Base-by-base conservation (phyloP, 1,140 invertebrate genomes). In the Globodera rostochiensis region DNA sequence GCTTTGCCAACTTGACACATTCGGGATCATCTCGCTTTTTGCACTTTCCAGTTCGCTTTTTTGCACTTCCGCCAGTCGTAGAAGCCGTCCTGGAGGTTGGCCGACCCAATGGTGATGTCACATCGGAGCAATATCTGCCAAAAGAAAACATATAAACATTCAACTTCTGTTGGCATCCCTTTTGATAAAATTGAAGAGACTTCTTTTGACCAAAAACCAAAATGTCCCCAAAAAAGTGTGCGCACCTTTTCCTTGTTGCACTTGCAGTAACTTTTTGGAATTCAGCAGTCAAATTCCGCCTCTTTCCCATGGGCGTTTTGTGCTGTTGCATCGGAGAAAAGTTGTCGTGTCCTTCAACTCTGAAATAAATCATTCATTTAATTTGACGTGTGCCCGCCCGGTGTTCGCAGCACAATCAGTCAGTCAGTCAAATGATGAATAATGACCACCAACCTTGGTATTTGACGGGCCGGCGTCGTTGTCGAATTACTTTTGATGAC, bases 221-320 rank as follows among this genome's bases (percentile, higher is more conserved):
- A 36, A 36, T 1, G 36, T 36, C 36, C 36, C 36, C 3, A 0
- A 36, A 36, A 36, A 36, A 36, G 36, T 36, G 36, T 1, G 2
- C 36, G 36, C 11, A 64, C 57, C 19, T 64, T 64, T 64, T 64
- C 57, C 57, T 13, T 6, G 13, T 64, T 64, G 57, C 5, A 19
- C 19, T 64, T 19, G 19, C 69, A 36, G 69, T 11, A 71, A 71
- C 69, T 36, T 71, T 36, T 71, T 11, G 13, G n/a, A 71, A 45
- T 71, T 71, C 69, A 11, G 69, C 25, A 36, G 46, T 71, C 25
- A 71, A 19, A 71, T 71, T 71, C 19, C 69, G 25, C 11, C 69
- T 15, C 46, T 13, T 36, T 21, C 25, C 19, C 36, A 6, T 71
- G 19, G 69, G 69, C 25, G 69, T 71, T 71, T 47, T 47, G 19